Base-by-base conservation (phyloP, 2,888 invertebrate species). In the Eupeodes luniger region DNA sequence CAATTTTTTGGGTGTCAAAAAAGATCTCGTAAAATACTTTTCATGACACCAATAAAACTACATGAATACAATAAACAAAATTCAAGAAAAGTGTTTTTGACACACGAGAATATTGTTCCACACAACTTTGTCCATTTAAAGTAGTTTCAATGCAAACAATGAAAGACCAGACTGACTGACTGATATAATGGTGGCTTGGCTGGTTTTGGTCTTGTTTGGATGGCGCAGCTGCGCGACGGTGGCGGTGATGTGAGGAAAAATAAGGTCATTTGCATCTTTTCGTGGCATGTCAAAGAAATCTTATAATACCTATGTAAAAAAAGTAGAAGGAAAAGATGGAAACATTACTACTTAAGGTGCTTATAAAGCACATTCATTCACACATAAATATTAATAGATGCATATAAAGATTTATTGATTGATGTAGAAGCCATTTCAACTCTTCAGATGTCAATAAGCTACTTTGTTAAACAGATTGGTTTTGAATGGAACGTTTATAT, bases 1-100 rank as follows among this genome's bases (percentile, higher is more conserved):
- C 59, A 61, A 66, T 67, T 70, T 81, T 81, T 81, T 51, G 81
- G 77, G 81, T 81, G 85, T 85, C 72, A 67, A 44, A 72, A 70
- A 72, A 47, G 11, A 66, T 59, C 66, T 81, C 85, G 53, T 85
- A 85, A 85, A 81, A 74, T 61, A 81, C 77, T 62, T 74, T 74
- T 77, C 85, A 85, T 78, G 72, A 72, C 85, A 77, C 27, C 61
- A 61, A 85, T 85, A 77, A 85, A 85, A 40, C 77, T 66, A 57
- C 62, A 62, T 62, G 62, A 44, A 62, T 40, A 19, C 19, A 19
- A 19, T 4, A 10, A 53, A 51, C 19, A 14, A 59, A 36, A 61
- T n/a, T 14, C n/a, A 57, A 49, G 47, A 74, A 57, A 72, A 69
- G 47, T 51, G 66, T 67, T 61, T 81, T 19, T 77, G 85, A 72